phyloP scores from a whole-genome alignment of 2,888 invertebrate genomes.

The Melinopterus prodromus region DNA sequence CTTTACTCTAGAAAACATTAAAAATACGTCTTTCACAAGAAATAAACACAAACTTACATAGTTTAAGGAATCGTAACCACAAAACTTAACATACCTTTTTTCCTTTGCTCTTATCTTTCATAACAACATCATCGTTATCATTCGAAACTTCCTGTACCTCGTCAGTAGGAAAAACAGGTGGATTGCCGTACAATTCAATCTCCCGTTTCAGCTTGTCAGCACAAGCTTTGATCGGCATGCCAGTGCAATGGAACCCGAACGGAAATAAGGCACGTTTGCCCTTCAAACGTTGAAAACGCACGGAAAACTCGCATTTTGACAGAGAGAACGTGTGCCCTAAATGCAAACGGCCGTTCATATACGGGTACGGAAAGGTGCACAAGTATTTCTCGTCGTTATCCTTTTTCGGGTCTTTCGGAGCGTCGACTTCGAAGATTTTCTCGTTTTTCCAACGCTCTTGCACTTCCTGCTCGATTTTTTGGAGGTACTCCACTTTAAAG shows the following conservation, averaged over 20 bases:
- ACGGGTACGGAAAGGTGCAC: constrained; percentile 97
- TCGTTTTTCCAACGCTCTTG: constrained; percentile 87
- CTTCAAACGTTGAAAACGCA: constrained; percentile 89
- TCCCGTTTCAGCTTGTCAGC: constrained; percentile 97
- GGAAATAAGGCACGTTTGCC: constrained; percentile 94
- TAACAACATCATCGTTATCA: constrained; percentile 65
- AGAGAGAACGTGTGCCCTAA: constrained; percentile 97
- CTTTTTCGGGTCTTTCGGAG: constrained; percentile 69
- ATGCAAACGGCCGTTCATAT: constrained; percentile 99
- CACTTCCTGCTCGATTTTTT: constrained; percentile 86
- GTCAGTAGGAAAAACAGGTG: constrained; percentile 86
- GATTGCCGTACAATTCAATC: constrained; percentile 89
- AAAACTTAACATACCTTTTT: constrained; percentile 70
- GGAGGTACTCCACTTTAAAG: constrained; percentile 93
- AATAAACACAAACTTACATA: too few species aligned
- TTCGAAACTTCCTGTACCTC: constrained; percentile 60
- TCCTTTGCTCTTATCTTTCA: constrained; percentile 89
- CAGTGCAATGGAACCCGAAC: constrained; percentile 98
- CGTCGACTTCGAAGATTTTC: constrained; percentile 84
- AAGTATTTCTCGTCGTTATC: constrained; percentile 82
- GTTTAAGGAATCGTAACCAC: too few species aligned
- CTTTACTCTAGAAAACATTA: constrained; percentile 78
- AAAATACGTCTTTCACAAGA: background rate
- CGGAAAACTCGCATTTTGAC: constrained; percentile 97
- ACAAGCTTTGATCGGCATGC: constrained; percentile 99